Base-by-base conservation (phyloP, 1,140 invertebrate species). In the Lepidurus packardi region DNA sequence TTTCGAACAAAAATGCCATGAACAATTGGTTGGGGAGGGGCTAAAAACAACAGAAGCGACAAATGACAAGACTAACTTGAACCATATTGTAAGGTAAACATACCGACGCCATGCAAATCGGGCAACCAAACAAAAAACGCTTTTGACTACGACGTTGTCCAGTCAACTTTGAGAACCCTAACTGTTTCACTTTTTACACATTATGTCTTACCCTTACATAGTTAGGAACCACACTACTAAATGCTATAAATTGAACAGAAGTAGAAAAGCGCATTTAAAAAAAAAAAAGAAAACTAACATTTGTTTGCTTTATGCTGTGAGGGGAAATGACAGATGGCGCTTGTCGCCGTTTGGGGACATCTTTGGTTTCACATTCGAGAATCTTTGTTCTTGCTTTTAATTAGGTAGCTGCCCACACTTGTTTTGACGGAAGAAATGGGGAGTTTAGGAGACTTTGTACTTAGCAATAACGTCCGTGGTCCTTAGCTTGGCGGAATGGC, bases 401-500 rank as follows among this genome's bases (percentile, higher is more conserved):
- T 65, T n/a, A 21, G 9, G 21, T 65, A 65, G 53, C 10, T 65
- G 53, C 53, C 53, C 53, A 25, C 24, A 25, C 4, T 43, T 41
- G 11, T 8, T 9, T 9, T 25, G 16, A 42, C 25, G 43, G 73
- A 25, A 77, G 43, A 34, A 74, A 73, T 53, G n/a, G 77, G 73
- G 16, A 73, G 47, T 77, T 42, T 21, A 10, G 43, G 47, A 21
- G 77, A n/a, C 2, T 42, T 42, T 25, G 45, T 42, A 21, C 25
- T 34, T 44, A n/a, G 74, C n/a, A 76, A 74, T 7, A 43, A 41
- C 21, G 75, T 74, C 34, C 78, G 75, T 53, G 74, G 77, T 45
- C 78, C 24, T 74, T 43, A 11, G 44, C 73, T 21, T 79, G 65
- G 43, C 73, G 16, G 25, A 73, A 42, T 42, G 45, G 7, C 16